phyloP scores from a whole-genome alignment of 2,113 vertebrate genomes.

The Platycercus adscitus region DNA sequence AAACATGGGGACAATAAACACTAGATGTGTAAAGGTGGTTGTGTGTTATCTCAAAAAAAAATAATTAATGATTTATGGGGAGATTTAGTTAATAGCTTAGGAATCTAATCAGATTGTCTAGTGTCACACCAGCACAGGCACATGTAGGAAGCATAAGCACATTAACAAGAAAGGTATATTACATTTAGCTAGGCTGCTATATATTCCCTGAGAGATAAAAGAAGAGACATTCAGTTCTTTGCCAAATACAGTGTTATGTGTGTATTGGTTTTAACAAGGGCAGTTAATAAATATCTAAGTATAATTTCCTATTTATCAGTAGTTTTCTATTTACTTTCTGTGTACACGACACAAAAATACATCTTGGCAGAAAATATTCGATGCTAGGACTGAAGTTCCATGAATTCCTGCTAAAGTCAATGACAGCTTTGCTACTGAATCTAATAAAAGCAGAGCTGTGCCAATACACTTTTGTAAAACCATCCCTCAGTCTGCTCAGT shows the following conservation, averaged over 20 bases:
- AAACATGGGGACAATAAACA: not conserved
- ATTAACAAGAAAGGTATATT: not conserved
- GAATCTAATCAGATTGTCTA: not conserved
- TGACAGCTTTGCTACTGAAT: not conserved
- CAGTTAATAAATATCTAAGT: not conserved
- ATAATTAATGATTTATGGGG: not conserved
- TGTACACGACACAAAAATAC: not conserved
- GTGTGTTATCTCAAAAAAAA: not conserved
- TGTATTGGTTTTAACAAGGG: not conserved
- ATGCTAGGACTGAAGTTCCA: not conserved
- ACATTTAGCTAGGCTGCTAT: not conserved
- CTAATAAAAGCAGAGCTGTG: not conserved
- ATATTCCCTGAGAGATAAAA: not conserved
- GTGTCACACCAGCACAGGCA: not conserved
- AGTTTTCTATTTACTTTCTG: not conserved
- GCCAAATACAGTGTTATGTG: not conserved
- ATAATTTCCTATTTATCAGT: not conserved
- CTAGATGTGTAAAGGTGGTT: not conserved
- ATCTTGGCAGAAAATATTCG: not conserved
- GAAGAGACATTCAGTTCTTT: not conserved
- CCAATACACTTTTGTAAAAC: not conserved
- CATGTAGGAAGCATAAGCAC: not conserved
- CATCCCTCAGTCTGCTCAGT: not conserved
- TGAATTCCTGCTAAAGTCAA: not conserved
- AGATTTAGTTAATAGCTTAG: not conserved